phyloP scores from a whole-genome alignment of 2,113 vertebrate genomes.

The Siphamia tubifer region DNA sequence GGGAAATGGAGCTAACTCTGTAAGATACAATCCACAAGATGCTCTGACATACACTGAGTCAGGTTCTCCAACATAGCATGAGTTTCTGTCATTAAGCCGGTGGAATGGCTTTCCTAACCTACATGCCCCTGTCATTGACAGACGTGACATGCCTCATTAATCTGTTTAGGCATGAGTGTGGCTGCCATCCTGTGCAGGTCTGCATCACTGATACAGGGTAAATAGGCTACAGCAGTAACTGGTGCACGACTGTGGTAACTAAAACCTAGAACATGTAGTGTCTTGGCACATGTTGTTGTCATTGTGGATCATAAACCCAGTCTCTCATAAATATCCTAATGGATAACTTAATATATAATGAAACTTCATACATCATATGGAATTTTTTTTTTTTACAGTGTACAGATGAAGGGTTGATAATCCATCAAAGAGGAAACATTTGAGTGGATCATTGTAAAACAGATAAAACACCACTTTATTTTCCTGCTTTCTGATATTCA shows the following conservation, averaged over 20 bases:
- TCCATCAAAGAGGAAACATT: neutral
- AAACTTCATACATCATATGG: neutral
- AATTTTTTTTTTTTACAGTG: neutral
- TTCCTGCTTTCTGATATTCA: conserved; percentile 36
- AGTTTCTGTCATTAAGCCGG: conserved; percentile 1
- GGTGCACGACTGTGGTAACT: conserved; percentile 14
- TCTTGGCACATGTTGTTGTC: conserved; percentile 15
- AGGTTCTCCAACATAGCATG: conserved; percentile 19
- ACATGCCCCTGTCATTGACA: conserved; percentile 6
- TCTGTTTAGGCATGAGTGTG: conserved; percentile 19
- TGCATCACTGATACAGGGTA: conserved; percentile 24
- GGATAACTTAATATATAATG: conserved; percentile 33
- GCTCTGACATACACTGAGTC: neutral
- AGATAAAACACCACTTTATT: conserved; percentile 10
- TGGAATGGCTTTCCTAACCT: conserved; percentile 1
- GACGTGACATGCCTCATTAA: conserved; percentile 29
- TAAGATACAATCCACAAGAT: conserved; percentile 21
- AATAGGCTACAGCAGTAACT: conserved; percentile 26
- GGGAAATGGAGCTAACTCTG: conserved; percentile 13
- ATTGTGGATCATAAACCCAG: conserved; percentile 3
- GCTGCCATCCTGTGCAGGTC: conserved; percentile 18
- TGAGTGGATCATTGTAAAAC: neutral
- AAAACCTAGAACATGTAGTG: neutral
- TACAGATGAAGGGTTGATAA: conserved; percentile 7
- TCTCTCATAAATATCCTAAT: conserved; percentile 30